Evolutionary conservation across 2,888 invertebrate species (phyloP), one percentile per base, ranked within the genome.

Genomic region (Drosophila suboccidentalis): DNA sequence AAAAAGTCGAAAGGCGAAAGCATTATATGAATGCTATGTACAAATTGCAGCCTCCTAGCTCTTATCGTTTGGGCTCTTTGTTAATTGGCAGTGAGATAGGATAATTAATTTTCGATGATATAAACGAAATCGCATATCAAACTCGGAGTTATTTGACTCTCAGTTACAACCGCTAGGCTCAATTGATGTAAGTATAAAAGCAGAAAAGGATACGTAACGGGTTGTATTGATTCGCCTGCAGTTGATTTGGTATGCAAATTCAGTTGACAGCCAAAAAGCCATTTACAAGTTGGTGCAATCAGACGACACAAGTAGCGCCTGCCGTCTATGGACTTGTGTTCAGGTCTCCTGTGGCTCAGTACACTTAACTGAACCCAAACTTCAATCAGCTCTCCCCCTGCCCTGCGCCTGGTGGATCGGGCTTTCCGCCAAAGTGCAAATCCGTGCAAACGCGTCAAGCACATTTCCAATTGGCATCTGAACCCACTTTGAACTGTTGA

Each of bases 381-480:
- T 75, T 53, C 50, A 58, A 19, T 39, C 17, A 19, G 29, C 22
- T 41, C 17, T 17, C 1, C 29, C 47, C 36, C 6, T 4, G 10
- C 55, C 38, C 32, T n/a, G 2, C 29, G 15, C 50, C 29, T 13
- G 17, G 19, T 29, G 17, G 8, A 22, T 19, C 49, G 41, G 38
- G 44, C 44, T 44, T 53, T 62, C 29, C 43, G 34, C 39, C 62
- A 71, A 80, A 80, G 80, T 80, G 82, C 76, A 82, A 80, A 80
- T 62, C 61, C 80, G 67, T 80, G 80, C 80, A 82, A 54, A 68
- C 57, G 64, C 82, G 80, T 73, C 80, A 80, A 63, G 32, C 78
- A 64, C 60, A 82, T 76, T 66, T 73, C 47, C 64, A 67, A 75
- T 73, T 69, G 68, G 68, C 62, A 68, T 13, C 36, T 54, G 51